Conservation (phyloP, 2,113 vertebrate genomes). For the Phycodurus eques region DNA sequence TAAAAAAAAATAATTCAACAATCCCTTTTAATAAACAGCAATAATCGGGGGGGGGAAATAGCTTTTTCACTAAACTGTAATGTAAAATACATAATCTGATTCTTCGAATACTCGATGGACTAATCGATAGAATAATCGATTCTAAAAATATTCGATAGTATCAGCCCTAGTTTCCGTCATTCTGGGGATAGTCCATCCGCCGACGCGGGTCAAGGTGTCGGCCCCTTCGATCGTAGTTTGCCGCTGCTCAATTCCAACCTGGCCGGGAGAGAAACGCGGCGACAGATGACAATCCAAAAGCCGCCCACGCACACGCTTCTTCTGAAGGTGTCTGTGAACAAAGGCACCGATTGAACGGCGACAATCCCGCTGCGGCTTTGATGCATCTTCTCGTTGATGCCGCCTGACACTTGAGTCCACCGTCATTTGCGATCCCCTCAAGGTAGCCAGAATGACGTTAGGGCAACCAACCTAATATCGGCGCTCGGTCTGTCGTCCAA, state of each 20-base stretch:
- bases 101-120: too few relatives aligned
- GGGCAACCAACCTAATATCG: slow-evolving; percentile 57
- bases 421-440: slow-evolving; percentile 50
- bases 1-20: too few relatives aligned
- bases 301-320: slow-evolving; percentile 23
- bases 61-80: too few relatives aligned
- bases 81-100: too few relatives aligned
- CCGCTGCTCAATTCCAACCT: slow-evolving; percentile 55
- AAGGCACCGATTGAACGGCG: slow-evolving; percentile 11
- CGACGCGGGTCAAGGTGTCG: slow-evolving; percentile 38
- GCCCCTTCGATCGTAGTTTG: slow-evolving; percentile 21
- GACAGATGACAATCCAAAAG: slow-evolving; percentile 39
- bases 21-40: too few relatives aligned
- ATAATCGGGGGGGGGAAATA: too few relatives aligned
- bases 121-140: too few relatives aligned
- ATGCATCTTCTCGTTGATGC: slow-evolving; percentile 53
- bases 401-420: slow-evolving; percentile 44
- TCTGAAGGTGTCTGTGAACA: not conserved
- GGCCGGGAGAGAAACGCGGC: slow-evolving; percentile 44
- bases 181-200: slow-evolving; percentile 7
- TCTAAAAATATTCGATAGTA: too few relatives aligned
- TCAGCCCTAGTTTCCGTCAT: too few relatives aligned
- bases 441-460: slow-evolving; percentile 53
- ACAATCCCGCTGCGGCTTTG: slow-evolving; percentile 46
- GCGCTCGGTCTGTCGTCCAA: slow-evolving; percentile 49